Evolutionary conservation across 2,113 vertebrate species (phyloP), one percentile per base, ranked within the genome.

Genomic region (Tetrax tetrax): DNA sequence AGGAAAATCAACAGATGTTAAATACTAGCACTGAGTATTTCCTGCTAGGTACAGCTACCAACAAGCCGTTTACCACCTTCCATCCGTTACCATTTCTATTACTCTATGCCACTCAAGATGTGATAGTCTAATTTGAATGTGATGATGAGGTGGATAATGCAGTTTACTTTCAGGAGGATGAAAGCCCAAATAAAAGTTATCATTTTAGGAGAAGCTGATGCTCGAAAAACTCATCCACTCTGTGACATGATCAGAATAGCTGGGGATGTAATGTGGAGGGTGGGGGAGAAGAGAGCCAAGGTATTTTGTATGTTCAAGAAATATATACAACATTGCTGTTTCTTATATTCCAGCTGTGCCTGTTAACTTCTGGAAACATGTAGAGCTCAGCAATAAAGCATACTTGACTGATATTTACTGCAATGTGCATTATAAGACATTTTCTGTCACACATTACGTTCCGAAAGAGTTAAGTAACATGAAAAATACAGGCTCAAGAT

Each of bases 401-500:
- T 74, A 91, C 89, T 90, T 97, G 92, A 88, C 87, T 91, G 90
- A 93, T 97, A 91, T 96, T 93, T 95, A 96, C 89, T 96, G 93
- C 75, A 90, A 71, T 50, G 65, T 94, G 87, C 64, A 63, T 89
- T 51, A 63, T 75, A 95, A 95, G 87, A 84, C 87, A 56, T 84
- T 92, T 94, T 96, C 82, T 96, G 74, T 95, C 96, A 96, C 90
- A 97, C 59, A 94, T 96, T 96, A 83, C 57, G 76, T 88, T 75
- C 83, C 83, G 83, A 97, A 97, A 98, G 78, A 97, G 90, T 97
- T 95, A 98, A 95, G 84, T 83, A 96, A 97, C 88, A 96, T 90
- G 78, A 90, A 96, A 87, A 94, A 81, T 83, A 87, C 84, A 87
- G 94, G 80, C 95, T 95, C 28, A 14, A 90, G 87, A 96, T 96